Base-by-base conservation (phyloP, 2,113 vertebrate genomes). In the Phyllostomus discolor region DNA sequence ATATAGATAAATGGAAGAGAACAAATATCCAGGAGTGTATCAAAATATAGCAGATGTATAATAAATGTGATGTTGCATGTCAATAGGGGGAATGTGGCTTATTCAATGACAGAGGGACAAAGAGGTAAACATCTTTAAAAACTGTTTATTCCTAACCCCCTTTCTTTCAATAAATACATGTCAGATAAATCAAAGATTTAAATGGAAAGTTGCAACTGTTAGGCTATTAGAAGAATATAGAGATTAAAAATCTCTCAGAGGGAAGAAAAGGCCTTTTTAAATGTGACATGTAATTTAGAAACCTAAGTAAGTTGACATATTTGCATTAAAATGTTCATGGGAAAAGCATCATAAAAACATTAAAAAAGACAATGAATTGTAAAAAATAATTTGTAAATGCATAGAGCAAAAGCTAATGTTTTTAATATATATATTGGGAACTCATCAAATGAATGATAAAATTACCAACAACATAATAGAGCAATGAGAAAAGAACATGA, bases 381-480 rank as follows among this genome's bases (percentile, higher is more conserved):
- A 78, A 73, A 89, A 80, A 85, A 59, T 52, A 93, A 93, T 59
- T 91, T 81, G 17, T 89, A 86, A 88, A 66, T 35, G 88, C 15
- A 69, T 52, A 89, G 50, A 82, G 43, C 9, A 95, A 96, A 66
- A 11, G 17, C 46, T 50, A 91, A 85, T 73, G 19, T 92, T 78
- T 19, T 95, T 90, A 86, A 70, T 62, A 73, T 54, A 73, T 92
- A 33, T 82, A 82, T 22, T 22, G 95, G 26, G 19, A 91, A 84
- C 59, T 76, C n/a, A 93, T 93, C 26, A 88, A 85, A 93, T 85
- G 95, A 92, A 75, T 94, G 41, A 87, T 78, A 93, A 93, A 78
- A 75, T 94, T 69, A 38, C 31, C 24, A 83, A 50, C 4, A 85
- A 85, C 15, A 1, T 72, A 59, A 33, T 38, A 92, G 28, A 84